Evolutionary conservation across 2,888 invertebrate genomes (phyloP).

Genomic region (Cerceris rybyensis): DNA sequence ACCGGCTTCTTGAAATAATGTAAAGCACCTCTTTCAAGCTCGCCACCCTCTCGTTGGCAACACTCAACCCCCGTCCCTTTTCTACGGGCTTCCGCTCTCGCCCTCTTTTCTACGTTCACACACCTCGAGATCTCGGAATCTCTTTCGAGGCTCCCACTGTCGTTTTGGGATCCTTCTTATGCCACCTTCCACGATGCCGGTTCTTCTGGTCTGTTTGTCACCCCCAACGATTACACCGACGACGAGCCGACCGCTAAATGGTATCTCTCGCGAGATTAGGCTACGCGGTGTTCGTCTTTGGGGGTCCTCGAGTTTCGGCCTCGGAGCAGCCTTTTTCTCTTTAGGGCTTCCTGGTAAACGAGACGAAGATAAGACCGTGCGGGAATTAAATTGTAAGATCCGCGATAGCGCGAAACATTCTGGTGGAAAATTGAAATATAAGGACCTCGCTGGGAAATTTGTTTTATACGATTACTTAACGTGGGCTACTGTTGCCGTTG

Average conservation of each 20-base stretch:
- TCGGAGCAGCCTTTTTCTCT: constrained; percentile 7
- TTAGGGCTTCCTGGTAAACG: not conserved
- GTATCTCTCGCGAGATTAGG: constrained; percentile 55
- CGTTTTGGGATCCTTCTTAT: constrained; percentile 32
- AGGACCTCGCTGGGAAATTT: not conserved
- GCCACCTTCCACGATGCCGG: constrained; percentile 30
- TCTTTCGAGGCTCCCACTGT: constrained; percentile 24
- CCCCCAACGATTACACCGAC: constrained; percentile 54
- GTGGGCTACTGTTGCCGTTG: not conserved
- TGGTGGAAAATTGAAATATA: constrained; percentile 12
- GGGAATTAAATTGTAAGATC: constrained; percentile 48
- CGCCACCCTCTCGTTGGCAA: constrained; percentile 57
- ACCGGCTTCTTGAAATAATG: constrained; percentile 69
- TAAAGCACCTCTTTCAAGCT: constrained; percentile 67
- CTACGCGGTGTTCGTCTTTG: constrained; percentile 22
- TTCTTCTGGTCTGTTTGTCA: constrained; percentile 58
- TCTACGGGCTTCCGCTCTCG: constrained; percentile 7
- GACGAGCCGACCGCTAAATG: constrained; percentile 35
- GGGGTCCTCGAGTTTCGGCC: constrained; percentile 12
- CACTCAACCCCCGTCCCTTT: constrained; percentile 43
- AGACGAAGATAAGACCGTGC: constrained; percentile 29
- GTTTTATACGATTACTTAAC: constrained; percentile 4
- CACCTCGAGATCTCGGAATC: constrained; percentile 46
- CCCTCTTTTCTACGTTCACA: constrained; percentile 10
- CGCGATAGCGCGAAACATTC: constrained; percentile 6